Percentiles rank a stretch among this genome's conserved stretches.
These are phyloP conservation scores for Enteromius afrohamiltoni DNA, from an alignment of 2,797 vertebrate genomes.

Conservation along the genomic window DNA sequence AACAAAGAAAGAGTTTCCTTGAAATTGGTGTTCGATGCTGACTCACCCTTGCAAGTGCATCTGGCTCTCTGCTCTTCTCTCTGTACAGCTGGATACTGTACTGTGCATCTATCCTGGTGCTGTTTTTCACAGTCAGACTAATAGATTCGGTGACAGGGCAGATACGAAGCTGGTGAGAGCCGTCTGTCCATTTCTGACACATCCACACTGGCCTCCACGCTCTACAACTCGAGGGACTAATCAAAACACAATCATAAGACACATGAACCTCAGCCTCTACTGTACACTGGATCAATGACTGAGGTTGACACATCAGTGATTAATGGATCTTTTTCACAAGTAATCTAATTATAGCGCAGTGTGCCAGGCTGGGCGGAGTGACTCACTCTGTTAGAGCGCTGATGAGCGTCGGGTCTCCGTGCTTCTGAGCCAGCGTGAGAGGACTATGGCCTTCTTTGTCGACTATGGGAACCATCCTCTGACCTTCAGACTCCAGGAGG, in stretches of 20 bases:
- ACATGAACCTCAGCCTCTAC: neutral
- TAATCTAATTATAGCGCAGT: slow-evolving; percentile 5
- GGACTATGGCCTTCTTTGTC: slow-evolving; percentile 79
- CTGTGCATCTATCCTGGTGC: slow-evolving; percentile 65
- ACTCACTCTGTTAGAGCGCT: slow-evolving; percentile 78
- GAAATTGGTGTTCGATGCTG: neutral
- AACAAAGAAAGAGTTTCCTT: neutral
- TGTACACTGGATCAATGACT: slow-evolving; percentile 17
- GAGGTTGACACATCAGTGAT: slow-evolving; percentile 9
- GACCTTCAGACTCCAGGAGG: slow-evolving; percentile 77
- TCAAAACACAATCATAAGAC: slow-evolving; percentile 28
- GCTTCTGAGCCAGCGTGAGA: slow-evolving; percentile 76
- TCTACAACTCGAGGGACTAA: slow-evolving; percentile 71
- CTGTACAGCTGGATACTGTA: slow-evolving; percentile 76
- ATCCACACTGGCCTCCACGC: slow-evolving; percentile 69
- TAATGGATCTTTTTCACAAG: neutral
- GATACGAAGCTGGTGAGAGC: slow-evolving; percentile 73
- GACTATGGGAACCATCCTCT: slow-evolving; percentile 70
- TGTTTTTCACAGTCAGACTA: slow-evolving; percentile 75
- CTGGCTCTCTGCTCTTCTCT: slow-evolving; percentile 76
- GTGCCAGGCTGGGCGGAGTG: neutral
- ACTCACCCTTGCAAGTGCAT: slow-evolving; percentile 77
- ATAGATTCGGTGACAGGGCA: slow-evolving; percentile 72
- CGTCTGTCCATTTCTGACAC: slow-evolving; percentile 74
- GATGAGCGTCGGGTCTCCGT: slow-evolving; percentile 69